A percentile compares a stretch with the other conserved stretches of the same genome.
Evolutionary conservation across 92 coral and sea anemone genomes (phyloP).

Genomic region (Siderastrea radians): DNA sequence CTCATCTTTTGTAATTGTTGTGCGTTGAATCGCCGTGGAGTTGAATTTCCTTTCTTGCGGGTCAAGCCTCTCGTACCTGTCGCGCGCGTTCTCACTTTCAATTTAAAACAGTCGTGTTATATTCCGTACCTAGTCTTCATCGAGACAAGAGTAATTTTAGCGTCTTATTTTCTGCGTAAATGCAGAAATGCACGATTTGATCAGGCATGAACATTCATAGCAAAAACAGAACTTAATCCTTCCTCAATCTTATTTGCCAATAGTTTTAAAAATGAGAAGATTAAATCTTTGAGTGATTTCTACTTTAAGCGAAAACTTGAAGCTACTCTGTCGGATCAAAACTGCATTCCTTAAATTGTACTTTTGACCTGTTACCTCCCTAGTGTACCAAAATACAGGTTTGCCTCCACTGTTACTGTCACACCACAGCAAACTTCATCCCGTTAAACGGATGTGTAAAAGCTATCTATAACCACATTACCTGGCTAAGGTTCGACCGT

Average conservation of each 20-base stretch:
- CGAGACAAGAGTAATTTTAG: not conserved
- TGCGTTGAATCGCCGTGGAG: no score
- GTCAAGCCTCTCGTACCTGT: not conserved
- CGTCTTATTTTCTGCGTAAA: not conserved
- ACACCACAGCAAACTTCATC: no score
- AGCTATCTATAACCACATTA: no score
- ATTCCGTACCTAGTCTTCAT: not conserved
- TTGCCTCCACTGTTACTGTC: no score
- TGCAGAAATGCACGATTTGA: not conserved
- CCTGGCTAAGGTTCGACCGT: no score
- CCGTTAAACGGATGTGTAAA: no score
- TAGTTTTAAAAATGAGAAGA: not conserved
- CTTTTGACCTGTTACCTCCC: no score
- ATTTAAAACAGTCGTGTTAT: not conserved
- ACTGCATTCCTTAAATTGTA: not conserved
- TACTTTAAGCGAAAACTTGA: not conserved
- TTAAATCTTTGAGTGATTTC: not conserved
- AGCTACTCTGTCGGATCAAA: no score
- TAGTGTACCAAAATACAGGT: no score
- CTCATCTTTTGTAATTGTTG: no score
- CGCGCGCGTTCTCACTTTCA: not conserved
- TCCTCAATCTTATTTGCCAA: not conserved
- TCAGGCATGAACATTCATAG: not conserved
- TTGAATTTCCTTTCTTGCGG: no score
- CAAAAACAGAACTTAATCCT: no score